A percentile compares a stretch with the other conserved stretches of the same genome.
phyloP scores from a whole-genome alignment of 2,888 invertebrate species.

The Hedychridium roseum region DNA sequence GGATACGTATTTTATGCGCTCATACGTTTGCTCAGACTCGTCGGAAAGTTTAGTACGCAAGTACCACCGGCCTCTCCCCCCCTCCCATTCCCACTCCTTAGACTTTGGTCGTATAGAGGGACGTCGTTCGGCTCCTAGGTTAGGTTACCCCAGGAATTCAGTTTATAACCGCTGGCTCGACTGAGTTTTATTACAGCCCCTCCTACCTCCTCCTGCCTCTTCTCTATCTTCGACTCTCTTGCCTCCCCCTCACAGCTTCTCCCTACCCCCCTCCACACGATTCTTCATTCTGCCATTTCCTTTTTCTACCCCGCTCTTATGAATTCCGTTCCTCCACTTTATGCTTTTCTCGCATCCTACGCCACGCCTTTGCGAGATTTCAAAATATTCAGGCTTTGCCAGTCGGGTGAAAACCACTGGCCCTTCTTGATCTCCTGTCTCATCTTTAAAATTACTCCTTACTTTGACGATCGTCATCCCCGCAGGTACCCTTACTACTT shows the following conservation, averaged over 20 bases:
- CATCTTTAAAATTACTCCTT: no score
- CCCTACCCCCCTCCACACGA: no score
- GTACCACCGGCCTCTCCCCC: background rate
- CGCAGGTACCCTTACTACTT: no score
- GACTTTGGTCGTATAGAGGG: conserved; percentile 8
- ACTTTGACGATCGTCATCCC: no score
- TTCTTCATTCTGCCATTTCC: conserved; percentile 3
- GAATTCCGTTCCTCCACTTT: no score
- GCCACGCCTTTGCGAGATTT: no score
- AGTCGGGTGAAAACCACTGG: no score
- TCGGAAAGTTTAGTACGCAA: conserved; percentile 9
- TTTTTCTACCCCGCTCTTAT: no score
- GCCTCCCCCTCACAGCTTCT: background rate
- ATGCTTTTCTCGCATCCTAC: no score
- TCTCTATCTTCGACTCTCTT: background rate
- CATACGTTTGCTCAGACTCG: conserved; percentile 3
- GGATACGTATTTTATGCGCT: conserved; percentile 13
- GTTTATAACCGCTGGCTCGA: conserved; percentile 31
- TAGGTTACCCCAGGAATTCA: conserved; percentile 24
- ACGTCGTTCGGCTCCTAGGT: conserved; percentile 14
- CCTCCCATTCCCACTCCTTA: background rate
- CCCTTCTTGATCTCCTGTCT: no score
- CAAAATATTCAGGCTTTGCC: no score
- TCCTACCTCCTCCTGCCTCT: background rate
- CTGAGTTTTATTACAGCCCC: conserved; percentile 26